Conservation (phyloP, 2,888 invertebrate species). For the Metallyticus violacea region DNA sequence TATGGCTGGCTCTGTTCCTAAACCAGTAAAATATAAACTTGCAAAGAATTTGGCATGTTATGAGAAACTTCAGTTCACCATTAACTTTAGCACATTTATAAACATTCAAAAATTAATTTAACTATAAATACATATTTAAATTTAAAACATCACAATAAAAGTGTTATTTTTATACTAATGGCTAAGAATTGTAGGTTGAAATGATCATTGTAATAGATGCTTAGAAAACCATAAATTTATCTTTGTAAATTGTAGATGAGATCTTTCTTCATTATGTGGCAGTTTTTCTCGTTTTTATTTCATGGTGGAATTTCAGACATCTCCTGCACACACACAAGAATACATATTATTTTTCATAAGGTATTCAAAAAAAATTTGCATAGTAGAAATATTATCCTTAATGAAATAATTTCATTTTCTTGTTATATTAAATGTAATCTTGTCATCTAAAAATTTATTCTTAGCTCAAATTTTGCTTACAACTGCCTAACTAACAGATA, state of each 20-base stretch:
- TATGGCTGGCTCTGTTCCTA: neutral
- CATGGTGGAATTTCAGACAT: neutral
- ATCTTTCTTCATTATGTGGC: neutral
- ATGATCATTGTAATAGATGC: neutral
- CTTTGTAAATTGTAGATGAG: neutral
- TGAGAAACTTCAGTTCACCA: too few relatives aligned
- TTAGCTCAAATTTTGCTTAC: too few relatives aligned
- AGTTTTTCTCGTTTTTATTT: neutral
- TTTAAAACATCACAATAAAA: neutral
- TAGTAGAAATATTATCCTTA: too few relatives aligned
- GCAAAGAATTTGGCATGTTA: too few relatives aligned
- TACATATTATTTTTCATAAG: too few relatives aligned
- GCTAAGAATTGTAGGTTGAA: neutral
- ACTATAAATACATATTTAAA: too few relatives aligned
- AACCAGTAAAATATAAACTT: neutral
- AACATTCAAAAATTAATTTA: neutral
- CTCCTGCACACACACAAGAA: neutral
- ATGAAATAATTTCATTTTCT: too few relatives aligned
- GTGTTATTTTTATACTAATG: neutral
- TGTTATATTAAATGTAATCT: too few relatives aligned
- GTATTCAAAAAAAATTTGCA: too few relatives aligned
- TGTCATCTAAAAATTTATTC: too few relatives aligned
- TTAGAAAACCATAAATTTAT: neutral
- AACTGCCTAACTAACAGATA: too few relatives aligned
- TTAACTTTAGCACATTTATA: neutral